Evolutionary conservation across 2,888 invertebrate genomes (phyloP).

Genomic region (Pterostichus madidus): DNA sequence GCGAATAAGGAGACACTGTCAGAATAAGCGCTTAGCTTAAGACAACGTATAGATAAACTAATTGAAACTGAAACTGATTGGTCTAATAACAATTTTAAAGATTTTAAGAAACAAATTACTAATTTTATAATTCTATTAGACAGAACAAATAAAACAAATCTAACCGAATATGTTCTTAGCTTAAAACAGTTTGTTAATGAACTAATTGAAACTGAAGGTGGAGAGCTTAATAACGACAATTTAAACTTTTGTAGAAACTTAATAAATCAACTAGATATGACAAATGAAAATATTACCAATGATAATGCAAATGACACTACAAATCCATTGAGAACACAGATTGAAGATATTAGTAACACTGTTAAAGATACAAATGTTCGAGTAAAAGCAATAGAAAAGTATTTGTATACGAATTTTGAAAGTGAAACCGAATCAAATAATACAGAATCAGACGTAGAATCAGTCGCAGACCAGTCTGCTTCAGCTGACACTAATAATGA

Average conservation of each 20-base stretch:
- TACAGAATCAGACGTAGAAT: conserved; percentile 6
- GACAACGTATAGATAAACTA: conserved; percentile 16
- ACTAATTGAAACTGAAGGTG: conserved; percentile 4
- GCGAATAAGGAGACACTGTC: conserved; percentile 12
- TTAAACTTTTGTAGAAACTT: conserved; percentile 19
- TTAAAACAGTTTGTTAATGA: conserved; percentile 4
- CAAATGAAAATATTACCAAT: background rate
- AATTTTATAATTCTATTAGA: conserved; percentile 22
- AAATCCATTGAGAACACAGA: background rate
- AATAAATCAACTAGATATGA: conserved; percentile 5
- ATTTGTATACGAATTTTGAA: conserved; percentile 12
- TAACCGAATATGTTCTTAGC: conserved; percentile 10
- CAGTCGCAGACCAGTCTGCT: background rate
- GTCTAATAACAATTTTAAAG: conserved; percentile 15
- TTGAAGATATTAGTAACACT: background rate
- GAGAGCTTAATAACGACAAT: background rate
- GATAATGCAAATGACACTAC: background rate
- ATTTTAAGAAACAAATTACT: conserved; percentile 16
- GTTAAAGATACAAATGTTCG: conserved; percentile 11
- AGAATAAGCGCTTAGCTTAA: conserved; percentile 1
- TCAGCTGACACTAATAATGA: background rate
- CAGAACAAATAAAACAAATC: conserved; percentile 5
- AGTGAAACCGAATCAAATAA: background rate
- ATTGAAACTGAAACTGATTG: background rate
- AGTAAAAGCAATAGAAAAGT: conserved; percentile 6